phyloP scores from a whole-genome alignment of 1,140 invertebrate species.

The Helicoverpa zea region DNA sequence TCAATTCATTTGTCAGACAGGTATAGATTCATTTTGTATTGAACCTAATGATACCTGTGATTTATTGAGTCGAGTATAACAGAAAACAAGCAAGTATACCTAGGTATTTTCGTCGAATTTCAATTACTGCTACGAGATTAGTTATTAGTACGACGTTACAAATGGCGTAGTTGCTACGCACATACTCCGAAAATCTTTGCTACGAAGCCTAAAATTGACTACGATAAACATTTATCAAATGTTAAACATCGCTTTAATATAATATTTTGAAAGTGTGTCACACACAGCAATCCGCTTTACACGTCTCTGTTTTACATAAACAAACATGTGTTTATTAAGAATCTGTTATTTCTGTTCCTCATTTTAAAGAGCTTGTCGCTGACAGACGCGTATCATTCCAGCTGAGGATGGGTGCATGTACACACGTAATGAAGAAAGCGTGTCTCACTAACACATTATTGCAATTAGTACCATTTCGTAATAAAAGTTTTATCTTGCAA shows the following conservation, averaged over 20 bases:
- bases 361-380: neutral
- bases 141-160: slow-evolving; percentile 27
- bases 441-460: neutral
- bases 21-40: slow-evolving; percentile 10
- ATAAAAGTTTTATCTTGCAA: neutral
- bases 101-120: slow-evolving; percentile 5
- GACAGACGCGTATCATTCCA: neutral
- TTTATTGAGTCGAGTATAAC: neutral
- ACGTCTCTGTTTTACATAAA: neutral
- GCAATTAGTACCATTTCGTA: slow-evolving; percentile 2
- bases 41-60: slow-evolving; percentile 27
- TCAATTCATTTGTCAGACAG: slow-evolving; percentile 14
- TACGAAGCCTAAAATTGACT: slow-evolving; percentile 12
- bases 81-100: neutral
- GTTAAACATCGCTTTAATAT: neutral
- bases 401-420: neutral
- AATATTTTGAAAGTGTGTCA: neutral
- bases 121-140: slow-evolving; percentile 21
- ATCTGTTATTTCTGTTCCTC: neutral
- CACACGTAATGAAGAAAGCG: neutral
- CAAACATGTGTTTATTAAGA: neutral
- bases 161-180: slow-evolving; percentile 6
- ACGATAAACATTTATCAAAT: neutral
- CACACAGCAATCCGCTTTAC: slow-evolving; percentile 7
- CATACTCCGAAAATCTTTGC: slow-evolving; percentile 23